Evolutionary conservation across 2,888 invertebrate genomes (phyloP), one percentile per base, ranked within the genome.

Genomic region (Drosophila fulvimacula): DNA sequence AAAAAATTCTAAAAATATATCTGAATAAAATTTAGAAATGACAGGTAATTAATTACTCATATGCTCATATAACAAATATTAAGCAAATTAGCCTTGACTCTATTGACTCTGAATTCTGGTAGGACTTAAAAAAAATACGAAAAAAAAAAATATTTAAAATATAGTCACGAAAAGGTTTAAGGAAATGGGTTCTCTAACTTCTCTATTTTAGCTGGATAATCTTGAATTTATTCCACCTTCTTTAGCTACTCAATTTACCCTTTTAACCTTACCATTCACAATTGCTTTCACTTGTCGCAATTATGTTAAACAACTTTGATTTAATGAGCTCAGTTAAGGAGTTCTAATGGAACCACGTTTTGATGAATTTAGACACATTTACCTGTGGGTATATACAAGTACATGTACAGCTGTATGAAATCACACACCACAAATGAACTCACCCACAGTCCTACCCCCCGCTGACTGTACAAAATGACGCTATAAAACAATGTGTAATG

Each of bases 281-380:
- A 62, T 53, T 69, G 38, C 24, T 51, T 19, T 19, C 42, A 51
- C 60, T 58, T 58, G 36, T 51, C 34, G 34, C 11, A 38, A 13
- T 49, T 68, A 39, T 42, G 52, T 27, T 41, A 15, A 24, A 10
- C 15, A 19, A 34, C 39, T 65, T 59, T 58, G 61, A 65, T 62
- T 78, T 73, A 76, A 78, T 64, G 57, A 55, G 19, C 61, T 32
- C 57, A 15, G 38, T 11, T 49, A 10, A 21, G 9, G 9, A 30
- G 34, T 51, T 53, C 36, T 32, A 41, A 46, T 30, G 17, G 46
- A 53, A 58, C 60, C 78, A 51, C 69, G 66, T 44, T 62, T 68
- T 69, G 62, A 63, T 68, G 78, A 75, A 87, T 81, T 75, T 66
- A 30, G 36, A 78, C 61, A 52, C 74, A 65, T 59, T 79, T 63